phyloP scores from a whole-genome alignment of 2,113 vertebrate genomes.

The Ranitomeya imitator region DNA sequence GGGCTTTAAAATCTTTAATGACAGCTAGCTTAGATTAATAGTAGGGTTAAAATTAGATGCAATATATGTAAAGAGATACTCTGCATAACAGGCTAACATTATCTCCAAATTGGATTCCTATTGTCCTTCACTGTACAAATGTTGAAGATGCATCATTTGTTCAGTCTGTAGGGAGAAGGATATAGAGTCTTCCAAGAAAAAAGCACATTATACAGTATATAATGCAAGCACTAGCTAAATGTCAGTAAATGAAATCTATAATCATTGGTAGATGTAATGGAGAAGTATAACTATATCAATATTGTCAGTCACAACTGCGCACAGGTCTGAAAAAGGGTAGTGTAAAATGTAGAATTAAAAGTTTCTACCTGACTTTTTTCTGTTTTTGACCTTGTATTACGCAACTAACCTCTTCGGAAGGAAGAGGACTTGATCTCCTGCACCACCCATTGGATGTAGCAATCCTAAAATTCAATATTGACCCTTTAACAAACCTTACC shows the following conservation, averaged over 20 bases:
- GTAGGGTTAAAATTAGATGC: conserved; percentile 58
- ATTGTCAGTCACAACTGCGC: too few relatives aligned
- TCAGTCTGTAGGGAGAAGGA: conserved; percentile 1
- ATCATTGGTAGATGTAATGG: too few relatives aligned
- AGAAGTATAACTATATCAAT: too few relatives aligned
- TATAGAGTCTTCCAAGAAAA: conserved; percentile 8
- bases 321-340: too few relatives aligned
- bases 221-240: background rate
- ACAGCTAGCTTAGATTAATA: background rate
- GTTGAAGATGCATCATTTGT: background rate
- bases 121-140: conserved; percentile 39
- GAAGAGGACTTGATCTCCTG: too few relatives aligned
- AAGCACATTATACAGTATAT: background rate
- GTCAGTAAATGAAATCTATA: background rate
- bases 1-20: conserved; percentile 56
- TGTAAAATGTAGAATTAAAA: too few relatives aligned
- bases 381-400: too few relatives aligned
- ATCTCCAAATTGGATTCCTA: conserved; percentile 46
- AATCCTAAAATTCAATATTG: too few relatives aligned
- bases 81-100: conserved; percentile 38
- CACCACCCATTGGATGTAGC: too few relatives aligned
- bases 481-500: too few relatives aligned
- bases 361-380: too few relatives aligned
- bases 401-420: too few relatives aligned
- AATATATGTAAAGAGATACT: conserved; percentile 51